A percentile compares a stretch with the other conserved stretches of the same genome.
Conservation (phyloP, 92 coral and sea anemone species). For the Epizoanthus rinbou region DNA sequence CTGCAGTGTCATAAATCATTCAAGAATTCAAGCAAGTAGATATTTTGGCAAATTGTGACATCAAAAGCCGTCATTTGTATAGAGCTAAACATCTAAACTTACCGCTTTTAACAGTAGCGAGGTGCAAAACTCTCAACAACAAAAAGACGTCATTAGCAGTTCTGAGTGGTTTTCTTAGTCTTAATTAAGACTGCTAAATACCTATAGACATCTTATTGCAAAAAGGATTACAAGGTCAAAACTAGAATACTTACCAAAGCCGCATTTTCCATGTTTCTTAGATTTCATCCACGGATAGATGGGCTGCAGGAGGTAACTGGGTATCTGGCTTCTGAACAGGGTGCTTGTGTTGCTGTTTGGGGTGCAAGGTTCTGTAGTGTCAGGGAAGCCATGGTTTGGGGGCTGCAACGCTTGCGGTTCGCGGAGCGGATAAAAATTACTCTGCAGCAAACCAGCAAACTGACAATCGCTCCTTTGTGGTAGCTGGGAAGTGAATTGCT, state of each 20-base stretch:
- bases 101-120: neutral
- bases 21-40: conserved; percentile 12
- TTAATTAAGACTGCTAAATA: conserved; percentile 37
- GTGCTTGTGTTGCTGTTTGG: conserved; percentile 12
- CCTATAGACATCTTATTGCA: conserved; percentile 36
- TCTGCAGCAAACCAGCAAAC: conserved; percentile 70
- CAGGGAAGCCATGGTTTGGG: conserved; percentile 17
- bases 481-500: conserved; percentile 74
- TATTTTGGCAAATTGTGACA: conserved; percentile 30
- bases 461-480: conserved; percentile 80
- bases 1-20: conserved; percentile 33
- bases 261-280: conserved; percentile 80
- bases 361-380: conserved; percentile 9
- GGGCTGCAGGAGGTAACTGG: conserved; percentile 80
- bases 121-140: conserved; percentile 7
- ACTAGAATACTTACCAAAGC: conserved; percentile 54
- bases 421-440: conserved; percentile 53
- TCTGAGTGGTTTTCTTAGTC: neutral
- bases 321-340: conserved; percentile 55
- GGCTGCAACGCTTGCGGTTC: conserved; percentile 43
- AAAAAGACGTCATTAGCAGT: conserved; percentile 25
- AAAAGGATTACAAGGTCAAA: conserved; percentile 40
- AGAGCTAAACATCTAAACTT: neutral
- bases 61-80: conserved; percentile 2
- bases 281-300: conserved; percentile 99